These are phyloP conservation scores for Teleogryllus oceanicus DNA, from an alignment of 2,888 invertebrate species.

Conservation along the genomic window DNA sequence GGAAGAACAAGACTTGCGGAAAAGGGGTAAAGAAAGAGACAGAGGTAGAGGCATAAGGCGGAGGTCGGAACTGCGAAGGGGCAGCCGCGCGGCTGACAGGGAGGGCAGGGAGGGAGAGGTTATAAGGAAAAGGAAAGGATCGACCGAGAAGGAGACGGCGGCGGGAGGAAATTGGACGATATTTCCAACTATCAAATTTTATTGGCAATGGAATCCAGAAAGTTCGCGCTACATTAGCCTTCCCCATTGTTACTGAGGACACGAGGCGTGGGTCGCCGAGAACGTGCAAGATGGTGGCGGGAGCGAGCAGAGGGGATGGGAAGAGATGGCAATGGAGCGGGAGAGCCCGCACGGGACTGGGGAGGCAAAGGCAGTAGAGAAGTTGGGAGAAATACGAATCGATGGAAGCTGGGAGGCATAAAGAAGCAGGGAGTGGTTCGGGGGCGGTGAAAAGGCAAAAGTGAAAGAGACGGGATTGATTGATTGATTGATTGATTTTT, in stretches of 20 bases:
- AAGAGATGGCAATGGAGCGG: neutral
- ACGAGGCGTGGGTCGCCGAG: constrained; percentile 4
- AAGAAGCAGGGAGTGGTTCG: no score
- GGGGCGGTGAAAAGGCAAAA: no score
- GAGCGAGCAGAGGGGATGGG: neutral
- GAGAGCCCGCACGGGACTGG: neutral
- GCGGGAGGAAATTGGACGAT: constrained; percentile 36
- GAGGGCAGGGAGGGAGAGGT: neutral
- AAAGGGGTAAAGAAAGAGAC: neutral
- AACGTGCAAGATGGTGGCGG: constrained; percentile 11
- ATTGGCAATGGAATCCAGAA: constrained; percentile 37
- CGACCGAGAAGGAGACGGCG: neutral
- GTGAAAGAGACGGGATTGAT: no score
- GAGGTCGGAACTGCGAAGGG: no score
- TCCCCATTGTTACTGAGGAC: constrained; percentile 11
- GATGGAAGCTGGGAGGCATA: no score
- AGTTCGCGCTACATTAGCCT: constrained; percentile 35
- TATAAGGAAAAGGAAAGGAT: constrained; percentile 21
- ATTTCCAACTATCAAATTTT: constrained; percentile 38
- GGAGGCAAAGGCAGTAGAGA: neutral
- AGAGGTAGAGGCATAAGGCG: no score
- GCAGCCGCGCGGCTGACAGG: no score
- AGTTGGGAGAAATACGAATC: no score
- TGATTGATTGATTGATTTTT: no score
- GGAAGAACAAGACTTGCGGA: neutral